These are phyloP conservation scores for Zele albiditarsus DNA, from an alignment of 2,888 invertebrate genomes.

Conservation along the genomic window DNA sequence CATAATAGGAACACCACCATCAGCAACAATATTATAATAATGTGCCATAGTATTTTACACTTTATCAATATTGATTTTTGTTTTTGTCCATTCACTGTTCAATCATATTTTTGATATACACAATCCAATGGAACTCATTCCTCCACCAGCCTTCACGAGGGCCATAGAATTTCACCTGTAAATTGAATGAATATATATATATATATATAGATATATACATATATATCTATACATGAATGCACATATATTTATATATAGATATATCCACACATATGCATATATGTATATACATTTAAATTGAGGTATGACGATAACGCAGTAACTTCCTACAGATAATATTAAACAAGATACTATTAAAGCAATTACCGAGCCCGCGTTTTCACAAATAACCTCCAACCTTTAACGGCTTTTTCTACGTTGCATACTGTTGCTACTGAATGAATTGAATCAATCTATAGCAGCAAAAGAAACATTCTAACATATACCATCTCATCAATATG, in stretches of 20 bases:
- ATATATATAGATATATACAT: not conserved
- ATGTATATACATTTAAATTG: not conserved
- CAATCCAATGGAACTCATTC: slow-evolving; percentile 10
- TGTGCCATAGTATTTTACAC: slow-evolving; percentile 65
- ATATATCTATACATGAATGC: not conserved
- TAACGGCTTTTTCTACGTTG: not conserved
- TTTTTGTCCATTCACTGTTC: slow-evolving; percentile 29
- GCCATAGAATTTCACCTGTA: slow-evolving; percentile 26
- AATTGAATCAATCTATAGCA: not conserved
- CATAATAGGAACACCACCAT: slow-evolving; percentile 65
- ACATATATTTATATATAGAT: not conserved
- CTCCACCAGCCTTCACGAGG: not conserved
- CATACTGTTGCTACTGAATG: not conserved
- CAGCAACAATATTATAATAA: slow-evolving; percentile 68
- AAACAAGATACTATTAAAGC: not conserved
- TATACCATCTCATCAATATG: not conserved
- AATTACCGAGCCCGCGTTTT: slow-evolving; percentile 1
- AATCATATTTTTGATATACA: slow-evolving; percentile 22
- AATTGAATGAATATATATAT: not conserved
- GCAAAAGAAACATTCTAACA: not conserved
- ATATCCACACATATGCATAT: not conserved
- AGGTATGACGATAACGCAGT: not conserved
- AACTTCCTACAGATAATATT: not conserved
- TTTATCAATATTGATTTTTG: slow-evolving; percentile 9
- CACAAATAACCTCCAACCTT: slow-evolving; percentile 16